These are phyloP conservation scores for Eueides isabella DNA, from an alignment of 1,140 invertebrate species.

Conservation along the genomic window DNA sequence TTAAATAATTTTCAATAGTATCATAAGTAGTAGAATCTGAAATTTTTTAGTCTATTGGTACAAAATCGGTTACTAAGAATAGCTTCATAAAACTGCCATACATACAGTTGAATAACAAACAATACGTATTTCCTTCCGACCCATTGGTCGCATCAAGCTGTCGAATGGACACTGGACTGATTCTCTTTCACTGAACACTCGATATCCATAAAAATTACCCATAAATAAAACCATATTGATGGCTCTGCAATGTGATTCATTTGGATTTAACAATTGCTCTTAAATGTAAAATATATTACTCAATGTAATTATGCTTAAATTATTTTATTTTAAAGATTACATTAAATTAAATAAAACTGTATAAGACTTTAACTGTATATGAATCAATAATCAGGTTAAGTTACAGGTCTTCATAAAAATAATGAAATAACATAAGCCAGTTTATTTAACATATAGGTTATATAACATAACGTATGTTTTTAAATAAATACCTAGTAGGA, in stretches of 20 bases:
- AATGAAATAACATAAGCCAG: too few species aligned
- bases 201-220: conserved; percentile 30
- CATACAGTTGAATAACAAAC: conserved; percentile 52
- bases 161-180: conserved; percentile 60
- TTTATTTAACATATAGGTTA: too few species aligned
- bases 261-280: conserved; percentile 15
- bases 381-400: too few species aligned
- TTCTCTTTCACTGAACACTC: conserved; percentile 55
- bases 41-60: not conserved
- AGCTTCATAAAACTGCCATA: conserved; percentile 14
- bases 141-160: conserved; percentile 59
- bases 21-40: not conserved
- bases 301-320: not conserved
- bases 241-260: conserved; percentile 28
- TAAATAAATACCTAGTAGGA: too few species aligned
- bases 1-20: not conserved
- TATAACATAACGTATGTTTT: too few species aligned
- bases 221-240: conserved; percentile 39
- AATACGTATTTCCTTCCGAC: conserved; percentile 58
- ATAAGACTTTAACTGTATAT: too few species aligned
- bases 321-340: not conserved
- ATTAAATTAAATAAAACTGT: too few species aligned
- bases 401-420: too few species aligned
- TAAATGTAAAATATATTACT: not conserved
- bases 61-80: not conserved